Conservation (phyloP, 2,797 vertebrate species). For the Allobates femoralis region DNA sequence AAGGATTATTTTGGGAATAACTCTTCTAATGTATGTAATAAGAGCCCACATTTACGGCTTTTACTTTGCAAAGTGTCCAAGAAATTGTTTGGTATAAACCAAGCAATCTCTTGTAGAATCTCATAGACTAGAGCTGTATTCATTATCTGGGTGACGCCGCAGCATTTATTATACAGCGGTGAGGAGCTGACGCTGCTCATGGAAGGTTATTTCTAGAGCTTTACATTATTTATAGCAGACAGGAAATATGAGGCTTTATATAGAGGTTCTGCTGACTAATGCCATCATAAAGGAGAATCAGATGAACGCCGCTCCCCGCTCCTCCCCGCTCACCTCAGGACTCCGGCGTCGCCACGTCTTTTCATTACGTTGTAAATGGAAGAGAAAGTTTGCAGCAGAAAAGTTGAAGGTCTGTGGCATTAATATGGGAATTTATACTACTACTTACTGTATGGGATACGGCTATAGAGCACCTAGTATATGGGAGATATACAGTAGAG, state of each 20-base stretch:
- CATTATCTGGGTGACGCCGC: neutral
- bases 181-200: constrained; percentile 14
- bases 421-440: neutral
- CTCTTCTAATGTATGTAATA: no score
- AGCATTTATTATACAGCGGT: constrained; percentile 20
- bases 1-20: no score
- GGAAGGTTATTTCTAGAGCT: constrained; percentile 46
- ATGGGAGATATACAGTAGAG: no score
- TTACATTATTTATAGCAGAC: constrained; percentile 44
- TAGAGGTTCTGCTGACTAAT: constrained; percentile 38
- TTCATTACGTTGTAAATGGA: constrained; percentile 1
- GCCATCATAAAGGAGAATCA: constrained; percentile 23
- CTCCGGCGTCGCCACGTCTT: neutral
- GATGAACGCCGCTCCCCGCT: constrained; percentile 1
- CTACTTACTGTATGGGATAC: neutral
- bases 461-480: neutral
- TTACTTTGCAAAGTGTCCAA: constrained; percentile 47
- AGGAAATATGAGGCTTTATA: constrained; percentile 35
- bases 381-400: neutral
- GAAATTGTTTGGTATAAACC: neutral
- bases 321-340: constrained; percentile 18
- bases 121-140: neutral
- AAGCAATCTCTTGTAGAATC: neutral
- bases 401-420: constrained; percentile 17
- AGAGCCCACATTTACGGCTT: neutral